Evolutionary conservation across 1,140 invertebrate species (phyloP), one percentile per base, ranked within the genome.

Genomic region (Chrysomallon squamiferum): DNA sequence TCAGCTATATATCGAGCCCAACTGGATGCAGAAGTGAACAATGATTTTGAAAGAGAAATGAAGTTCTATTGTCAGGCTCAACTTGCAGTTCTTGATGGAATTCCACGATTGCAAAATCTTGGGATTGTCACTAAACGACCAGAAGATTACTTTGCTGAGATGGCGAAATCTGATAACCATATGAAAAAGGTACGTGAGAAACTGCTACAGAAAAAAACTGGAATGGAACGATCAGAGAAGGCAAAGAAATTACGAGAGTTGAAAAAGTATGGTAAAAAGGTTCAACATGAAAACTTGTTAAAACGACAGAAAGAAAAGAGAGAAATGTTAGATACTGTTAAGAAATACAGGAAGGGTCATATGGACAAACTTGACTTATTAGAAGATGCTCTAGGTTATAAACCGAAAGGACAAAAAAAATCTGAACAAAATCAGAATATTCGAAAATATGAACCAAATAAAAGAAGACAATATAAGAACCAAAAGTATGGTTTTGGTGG

Each of bases 141-240:
- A 0, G 92, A 95, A 33, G 97, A 99, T 86, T 99, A 97, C 86
- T 99, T 97, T 87, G 97, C 97, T 0, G 93, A 99, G 88, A 99
- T 99, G 97, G 95, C 95, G 2, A 99, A 99, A 84, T 89, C 93
- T 56, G 97, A 99, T 87, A 89, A 90, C 45, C 97, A 99, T 72
- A 99, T 99, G 97, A 94, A 97, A 79, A 98, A 96, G 85, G 90
- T 98, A 0, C 89, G 95, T 56, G 88, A 92, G 78, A 92, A 92
- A 77, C 81, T 98, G 1, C 88, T 95, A 83, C 90, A 92, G 50
- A 95, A 96, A 81, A 92, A 98, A 79, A 88, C 90, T 11, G 89
- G 90, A 11, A 90, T 93, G 57, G 93, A 96, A 70, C 89, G 92
- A 73, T 92, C 91, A 1, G 95, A 98, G 83, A 94, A 95, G 79